Evolutionary conservation across 2,797 vertebrate species (phyloP), one percentile per base, ranked within the genome.

Genomic region (Melanotaenia parkinsoni): DNA sequence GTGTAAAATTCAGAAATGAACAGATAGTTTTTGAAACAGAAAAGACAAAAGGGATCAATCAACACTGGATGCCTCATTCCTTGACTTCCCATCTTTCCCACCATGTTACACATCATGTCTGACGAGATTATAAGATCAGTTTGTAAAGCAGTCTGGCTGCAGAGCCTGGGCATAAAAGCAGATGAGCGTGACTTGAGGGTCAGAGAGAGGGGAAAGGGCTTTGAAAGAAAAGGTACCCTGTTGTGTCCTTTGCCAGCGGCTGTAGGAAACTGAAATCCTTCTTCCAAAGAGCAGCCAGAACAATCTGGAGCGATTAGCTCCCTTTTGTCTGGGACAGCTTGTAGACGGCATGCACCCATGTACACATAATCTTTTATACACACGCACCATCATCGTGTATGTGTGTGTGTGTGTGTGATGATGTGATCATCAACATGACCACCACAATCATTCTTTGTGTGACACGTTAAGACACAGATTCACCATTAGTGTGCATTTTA

Each of bases 221-320:
- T 54, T 37, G 66, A 84, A 79, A 89, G 79, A 45, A 89, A 81
- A 72, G 79, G 84, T 82, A 63, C 64, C 93, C 91, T 79, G 85
- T 76, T 69, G 91, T 79, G 83, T 84, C 88, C 89, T n/a, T 86
- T 92, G 84, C 91, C 79, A 88, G 94, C 89, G 72, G 72, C 81
- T 89, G 53, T 85, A 81, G 80, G 84, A 88, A 83, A 82, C 76
- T 77, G 57, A 86, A 87, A 89, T 88, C 89, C 86, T 76, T 30
- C 64, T 73, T 75, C 59, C 32, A 50, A 72, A 91, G 80, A 91
- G 92, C 91, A 94, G 90, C 92, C 89, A 70, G 84, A 76, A 80
- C 79, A 93, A 94, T 93, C 94, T 92, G 91, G 79, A 92, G 89
- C 93, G 91, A 96, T 96, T 91, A 90, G 82, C 79, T 87, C 33